Evolutionary conservation across 2,888 invertebrate genomes (phyloP).

Genomic region (Hypselothyrea guttata): DNA sequence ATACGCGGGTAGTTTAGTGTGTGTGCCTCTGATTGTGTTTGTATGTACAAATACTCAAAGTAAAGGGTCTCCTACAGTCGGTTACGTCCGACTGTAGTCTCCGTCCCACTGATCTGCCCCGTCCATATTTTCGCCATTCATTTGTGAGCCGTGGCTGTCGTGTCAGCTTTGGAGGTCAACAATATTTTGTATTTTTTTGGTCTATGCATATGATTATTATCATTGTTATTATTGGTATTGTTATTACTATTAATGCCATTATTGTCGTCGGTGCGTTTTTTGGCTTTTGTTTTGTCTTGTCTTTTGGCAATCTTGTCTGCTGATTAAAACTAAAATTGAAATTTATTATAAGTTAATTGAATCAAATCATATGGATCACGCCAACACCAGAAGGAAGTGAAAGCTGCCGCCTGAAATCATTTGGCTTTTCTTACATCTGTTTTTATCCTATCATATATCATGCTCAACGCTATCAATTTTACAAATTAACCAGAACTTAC

Average conservation of each 20-base stretch:
- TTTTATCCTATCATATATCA: too few relatives aligned
- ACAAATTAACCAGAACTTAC: too few relatives aligned
- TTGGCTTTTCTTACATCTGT: too few relatives aligned
- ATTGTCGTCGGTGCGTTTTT: constrained; percentile 18
- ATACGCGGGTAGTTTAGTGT: too few relatives aligned
- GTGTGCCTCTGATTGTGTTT: too few relatives aligned
- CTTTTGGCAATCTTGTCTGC: constrained; percentile 51
- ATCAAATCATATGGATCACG: constrained; percentile 40
- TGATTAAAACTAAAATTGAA: constrained; percentile 66
- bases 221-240: constrained; percentile 21
- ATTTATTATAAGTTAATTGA: constrained; percentile 72
- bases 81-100: too few relatives aligned
- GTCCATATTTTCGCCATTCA: constrained; percentile 37
- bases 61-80: too few relatives aligned
- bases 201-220: constrained; percentile 26
- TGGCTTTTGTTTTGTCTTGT: too few relatives aligned
- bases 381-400: constrained; percentile 22
- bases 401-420: neutral
- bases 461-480: too few relatives aligned
- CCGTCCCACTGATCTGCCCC: too few relatives aligned
- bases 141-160: constrained; percentile 56
- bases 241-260: constrained; percentile 3
- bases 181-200: constrained; percentile 49
- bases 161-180: constrained; percentile 74
- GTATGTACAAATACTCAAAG: too few relatives aligned